These are phyloP conservation scores for Calidris pygmaea DNA, from an alignment of 2,113 vertebrate genomes.

Conservation along the genomic window DNA sequence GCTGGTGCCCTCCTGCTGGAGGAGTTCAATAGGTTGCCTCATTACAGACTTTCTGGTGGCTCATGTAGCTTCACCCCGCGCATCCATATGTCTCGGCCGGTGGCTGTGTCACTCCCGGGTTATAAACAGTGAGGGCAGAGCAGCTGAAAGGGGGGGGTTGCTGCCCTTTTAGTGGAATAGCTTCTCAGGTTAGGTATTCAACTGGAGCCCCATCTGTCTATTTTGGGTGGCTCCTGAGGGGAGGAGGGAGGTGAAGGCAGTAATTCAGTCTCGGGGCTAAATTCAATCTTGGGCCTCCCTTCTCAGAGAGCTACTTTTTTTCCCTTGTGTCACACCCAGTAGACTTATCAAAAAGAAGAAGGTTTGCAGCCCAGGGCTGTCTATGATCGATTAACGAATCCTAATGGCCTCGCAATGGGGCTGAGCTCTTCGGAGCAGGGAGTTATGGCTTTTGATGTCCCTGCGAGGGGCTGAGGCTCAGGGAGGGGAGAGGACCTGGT, in stretches of 20 bases:
- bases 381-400: background rate
- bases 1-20: background rate
- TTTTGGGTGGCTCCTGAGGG: background rate
- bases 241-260: background rate
- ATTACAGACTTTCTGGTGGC: slow-evolving; percentile 9
- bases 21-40: slow-evolving; percentile 21
- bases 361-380: slow-evolving; percentile 23
- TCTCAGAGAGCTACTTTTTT: background rate
- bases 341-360: background rate
- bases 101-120: slow-evolving; percentile 17
- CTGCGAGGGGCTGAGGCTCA: background rate
- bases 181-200: slow-evolving; percentile 49
- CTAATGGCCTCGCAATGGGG: background rate
- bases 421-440: background rate
- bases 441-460: background rate
- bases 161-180: slow-evolving; percentile 52
- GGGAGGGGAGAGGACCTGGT: background rate
- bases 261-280: slow-evolving; percentile 15
- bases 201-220: slow-evolving; percentile 62
- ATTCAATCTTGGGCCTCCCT: slow-evolving; percentile 22
- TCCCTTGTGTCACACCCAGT: background rate
- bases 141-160: slow-evolving; percentile 45
- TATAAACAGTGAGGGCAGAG: background rate
- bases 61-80: background rate
- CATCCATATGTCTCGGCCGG: slow-evolving; percentile 53